Conservation (phyloP, 2,888 invertebrate species). For the Ophion ventricosus region DNA sequence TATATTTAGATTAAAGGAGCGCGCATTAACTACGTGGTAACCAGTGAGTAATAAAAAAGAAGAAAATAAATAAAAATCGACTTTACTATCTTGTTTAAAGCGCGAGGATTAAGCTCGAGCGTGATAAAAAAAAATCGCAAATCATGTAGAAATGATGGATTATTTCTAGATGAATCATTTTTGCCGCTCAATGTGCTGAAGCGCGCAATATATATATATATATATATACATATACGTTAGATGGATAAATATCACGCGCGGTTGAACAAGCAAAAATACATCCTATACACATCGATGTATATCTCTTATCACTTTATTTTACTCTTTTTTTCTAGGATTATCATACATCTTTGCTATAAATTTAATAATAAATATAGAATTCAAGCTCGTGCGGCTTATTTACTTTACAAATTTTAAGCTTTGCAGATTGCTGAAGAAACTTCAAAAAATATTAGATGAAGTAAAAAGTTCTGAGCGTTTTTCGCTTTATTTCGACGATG, state of each 20-base stretch:
- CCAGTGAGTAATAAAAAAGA: no score
- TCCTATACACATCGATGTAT: neutral
- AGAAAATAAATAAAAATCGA: neutral
- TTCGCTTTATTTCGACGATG: no score
- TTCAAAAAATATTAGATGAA: no score
- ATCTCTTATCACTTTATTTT: neutral
- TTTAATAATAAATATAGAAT: no score
- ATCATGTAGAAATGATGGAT: constrained; percentile 4
- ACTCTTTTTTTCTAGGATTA: neutral
- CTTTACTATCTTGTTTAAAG: neutral
- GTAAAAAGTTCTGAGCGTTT: no score
- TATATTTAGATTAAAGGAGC: neutral
- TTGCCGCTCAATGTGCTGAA: neutral
- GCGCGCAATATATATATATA: neutral
- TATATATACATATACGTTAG: neutral
- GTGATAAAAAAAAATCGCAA: constrained; percentile 31
- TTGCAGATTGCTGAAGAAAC: no score
- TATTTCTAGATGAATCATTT: constrained; percentile 40
- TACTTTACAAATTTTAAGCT: no score
- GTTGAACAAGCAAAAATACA: neutral
- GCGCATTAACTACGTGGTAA: neutral
- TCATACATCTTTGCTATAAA: neutral
- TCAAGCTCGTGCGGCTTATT: no score
- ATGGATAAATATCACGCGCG: neutral
- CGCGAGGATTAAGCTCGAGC: neutral